Base-by-base conservation (phyloP, 2,797 vertebrate genomes). In the Sebastes goodei region DNA sequence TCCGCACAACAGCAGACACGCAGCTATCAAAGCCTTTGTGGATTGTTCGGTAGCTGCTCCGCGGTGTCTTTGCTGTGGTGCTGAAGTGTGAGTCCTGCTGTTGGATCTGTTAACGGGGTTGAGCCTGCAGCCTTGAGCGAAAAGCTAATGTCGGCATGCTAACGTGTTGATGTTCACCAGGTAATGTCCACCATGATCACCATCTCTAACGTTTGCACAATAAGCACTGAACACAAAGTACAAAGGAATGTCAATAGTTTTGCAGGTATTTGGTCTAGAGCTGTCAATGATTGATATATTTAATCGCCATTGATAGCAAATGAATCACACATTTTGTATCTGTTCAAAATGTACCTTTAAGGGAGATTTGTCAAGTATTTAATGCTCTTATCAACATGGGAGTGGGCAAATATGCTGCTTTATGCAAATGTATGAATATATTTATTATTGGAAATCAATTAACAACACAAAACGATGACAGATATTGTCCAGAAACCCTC, bases 1-100 rank as follows among this genome's bases (percentile, higher is more conserved):
- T 63, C 74, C 35, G 38, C 70, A 76, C 75, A 64, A 59, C 25
- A 73, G 74, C 72, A 74, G 53, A 81, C 64, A 73, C 53, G 69
- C 67, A 65, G 52, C 59, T 71, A 81, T 81, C 63, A 81, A 49
- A 67, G 64, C 27, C 7, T 21, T 42, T 84, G 64, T 10, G 63
- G 74, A 74, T 73, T 78, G 32, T 67, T 74, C 52, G 57, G 67
- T 9, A 29, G 79, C 73, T 64, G 61, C 30, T 69, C 10, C 38
- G 38, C 1, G 8, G 46, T 72, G 56, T 64, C 11, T 80, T 77
- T 64, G 46, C 61, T 66, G 1, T 32, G 17, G 20, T 23, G 20
- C 17, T 57, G 30, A 15, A 56, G 17, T 23, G 49, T 35, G 8
- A 46, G 56, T 70, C 32, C 3, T 10, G 57, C 32, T 71, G 33